phyloP scores from a whole-genome alignment of 1,140 invertebrate genomes.

The Drosophila littoralis region DNA sequence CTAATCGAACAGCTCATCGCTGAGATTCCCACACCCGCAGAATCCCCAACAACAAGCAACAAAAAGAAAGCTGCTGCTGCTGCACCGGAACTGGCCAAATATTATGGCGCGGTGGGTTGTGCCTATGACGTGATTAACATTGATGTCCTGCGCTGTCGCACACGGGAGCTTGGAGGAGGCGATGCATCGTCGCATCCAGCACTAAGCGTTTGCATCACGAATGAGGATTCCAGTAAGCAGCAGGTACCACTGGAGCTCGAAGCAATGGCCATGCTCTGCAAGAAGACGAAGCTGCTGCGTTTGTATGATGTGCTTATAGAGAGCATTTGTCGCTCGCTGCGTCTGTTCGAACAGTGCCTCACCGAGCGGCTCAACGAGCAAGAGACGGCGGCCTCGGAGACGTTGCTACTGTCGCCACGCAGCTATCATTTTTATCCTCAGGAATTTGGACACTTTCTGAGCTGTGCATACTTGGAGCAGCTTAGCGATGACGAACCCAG shows the following conservation, averaged over 20 bases:
- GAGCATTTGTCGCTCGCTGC: conserved; percentile 89
- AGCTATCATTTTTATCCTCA: conserved; percentile 83
- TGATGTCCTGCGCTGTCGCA: conserved; percentile 65
- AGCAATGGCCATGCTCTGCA: conserved; percentile 89
- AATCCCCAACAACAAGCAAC: conserved; percentile 18
- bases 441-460: conserved; percentile 90
- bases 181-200: conserved; percentile 58
- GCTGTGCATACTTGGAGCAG: conserved; percentile 88
- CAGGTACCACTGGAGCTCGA: conserved; percentile 89
- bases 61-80: conserved; percentile 52
- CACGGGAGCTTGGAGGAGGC: conserved; percentile 51
- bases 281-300: conserved; percentile 87
- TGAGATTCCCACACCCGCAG: conserved; percentile 46
- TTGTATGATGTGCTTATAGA: conserved; percentile 90
- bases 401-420: conserved; percentile 67
- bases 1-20: conserved; percentile 61
- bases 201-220: conserved; percentile 62
- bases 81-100: conserved; percentile 20
- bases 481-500: conserved; percentile 86
- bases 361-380: conserved; percentile 79
- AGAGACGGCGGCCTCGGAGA: conserved; percentile 50
- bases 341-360: conserved; percentile 87
- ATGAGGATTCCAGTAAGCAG: conserved; percentile 72
- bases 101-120: conserved; percentile 64
- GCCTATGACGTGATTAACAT: conserved; percentile 75